Evolutionary conservation across 2,888 invertebrate genomes (phyloP).

Genomic region (Pyrocoelia pectoralis): DNA sequence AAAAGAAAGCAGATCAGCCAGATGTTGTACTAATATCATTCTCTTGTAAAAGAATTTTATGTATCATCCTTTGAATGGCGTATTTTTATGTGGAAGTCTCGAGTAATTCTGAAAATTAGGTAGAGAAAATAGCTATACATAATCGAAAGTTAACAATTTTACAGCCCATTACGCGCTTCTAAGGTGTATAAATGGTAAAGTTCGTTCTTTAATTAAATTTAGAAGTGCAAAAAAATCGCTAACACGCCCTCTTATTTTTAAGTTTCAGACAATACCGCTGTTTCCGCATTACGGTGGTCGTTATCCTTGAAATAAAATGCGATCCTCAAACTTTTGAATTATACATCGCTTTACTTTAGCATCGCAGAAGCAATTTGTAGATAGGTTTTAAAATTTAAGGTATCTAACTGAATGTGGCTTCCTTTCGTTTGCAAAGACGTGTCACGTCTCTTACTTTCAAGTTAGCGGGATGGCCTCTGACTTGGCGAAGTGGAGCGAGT

Average conservation of each 20-base stretch:
- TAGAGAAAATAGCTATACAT: constrained; percentile 43
- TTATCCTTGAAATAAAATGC: constrained; percentile 43
- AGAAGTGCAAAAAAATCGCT: constrained; percentile 36
- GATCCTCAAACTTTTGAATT: constrained; percentile 47
- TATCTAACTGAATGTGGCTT: constrained; percentile 46
- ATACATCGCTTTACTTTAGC: constrained; percentile 44
- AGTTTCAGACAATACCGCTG: constrained; percentile 40
- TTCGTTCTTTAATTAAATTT: constrained; percentile 49
- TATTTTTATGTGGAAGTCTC: constrained; percentile 37
- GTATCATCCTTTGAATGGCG: constrained; percentile 40
- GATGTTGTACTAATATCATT: constrained; percentile 41
- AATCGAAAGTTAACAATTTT: constrained; percentile 51
- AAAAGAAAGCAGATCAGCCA: constrained; percentile 40
- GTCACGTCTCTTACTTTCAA: constrained; percentile 51
- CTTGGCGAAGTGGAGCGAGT: constrained; percentile 39
- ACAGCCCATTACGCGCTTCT: constrained; percentile 48
- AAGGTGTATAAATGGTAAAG: constrained; percentile 42
- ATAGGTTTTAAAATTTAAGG: constrained; percentile 56
- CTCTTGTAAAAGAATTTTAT: constrained; percentile 41
- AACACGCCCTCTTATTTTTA: constrained; percentile 33
- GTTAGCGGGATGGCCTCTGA: constrained; percentile 45
- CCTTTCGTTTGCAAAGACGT: constrained; percentile 47
- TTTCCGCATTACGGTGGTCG: constrained; percentile 40
- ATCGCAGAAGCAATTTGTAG: constrained; percentile 51
- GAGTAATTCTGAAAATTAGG: constrained; percentile 43